Percentiles rank a stretch among this genome's conserved stretches.
Evolutionary conservation across 35 echinoderm and acorn worm genomes (phyloP).

Genomic region (Apostichopus japonicus): DNA sequence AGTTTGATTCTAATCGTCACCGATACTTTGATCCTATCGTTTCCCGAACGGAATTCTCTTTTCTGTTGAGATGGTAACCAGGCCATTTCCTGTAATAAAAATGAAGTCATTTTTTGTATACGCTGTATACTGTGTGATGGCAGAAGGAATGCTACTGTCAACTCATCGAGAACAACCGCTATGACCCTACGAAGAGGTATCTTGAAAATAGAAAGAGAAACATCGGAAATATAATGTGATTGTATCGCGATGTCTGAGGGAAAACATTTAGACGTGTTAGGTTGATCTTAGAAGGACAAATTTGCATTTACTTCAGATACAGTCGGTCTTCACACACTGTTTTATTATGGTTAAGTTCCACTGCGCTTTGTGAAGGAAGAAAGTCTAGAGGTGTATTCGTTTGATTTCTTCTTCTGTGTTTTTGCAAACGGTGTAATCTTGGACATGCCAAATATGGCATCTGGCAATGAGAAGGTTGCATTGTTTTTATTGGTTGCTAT

Average conservation of each 20-base stretch:
- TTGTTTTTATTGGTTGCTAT: not conserved
- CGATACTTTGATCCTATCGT: not conserved
- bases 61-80: not conserved
- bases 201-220: not conserved
- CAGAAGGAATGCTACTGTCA: not conserved
- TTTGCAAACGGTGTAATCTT: too few species aligned
- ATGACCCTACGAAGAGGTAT: not conserved
- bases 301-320: too few species aligned
- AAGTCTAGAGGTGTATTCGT: too few species aligned
- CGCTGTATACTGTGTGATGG: not conserved
- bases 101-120: too few species aligned
- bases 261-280: too few species aligned
- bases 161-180: not conserved
- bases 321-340: too few species aligned
- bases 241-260: too few species aligned
- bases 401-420: too few species aligned
- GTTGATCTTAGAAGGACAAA: too few species aligned
- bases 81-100: not conserved
- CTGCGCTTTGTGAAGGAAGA: too few species aligned
- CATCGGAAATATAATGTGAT: not conserved
- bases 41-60: not conserved
- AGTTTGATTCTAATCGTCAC: not conserved
- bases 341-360: too few species aligned
- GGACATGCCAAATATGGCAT: too few species aligned
- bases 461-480: not conserved